Conservation (phyloP, 2,888 invertebrate species). For the Serrognathus titanus region DNA sequence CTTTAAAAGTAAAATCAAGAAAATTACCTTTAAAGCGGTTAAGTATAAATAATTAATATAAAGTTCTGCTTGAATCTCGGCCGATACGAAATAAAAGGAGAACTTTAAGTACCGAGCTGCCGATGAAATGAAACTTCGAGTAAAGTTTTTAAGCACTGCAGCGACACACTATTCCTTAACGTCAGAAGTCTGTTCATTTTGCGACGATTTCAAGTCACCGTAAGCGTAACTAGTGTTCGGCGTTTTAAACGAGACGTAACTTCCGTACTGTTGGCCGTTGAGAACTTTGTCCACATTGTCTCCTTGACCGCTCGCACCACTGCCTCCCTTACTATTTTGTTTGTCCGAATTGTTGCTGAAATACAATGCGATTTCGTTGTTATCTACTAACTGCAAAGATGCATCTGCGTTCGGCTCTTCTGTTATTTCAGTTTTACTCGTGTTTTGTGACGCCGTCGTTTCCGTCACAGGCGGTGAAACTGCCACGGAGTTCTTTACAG, state of each 20-base stretch:
- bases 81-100: too few relatives aligned
- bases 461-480: slow-evolving; percentile 43
- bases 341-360: slow-evolving; percentile 44
- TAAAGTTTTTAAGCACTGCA: background rate
- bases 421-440: slow-evolving; percentile 7
- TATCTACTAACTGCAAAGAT: slow-evolving; percentile 49
- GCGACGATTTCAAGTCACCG: slow-evolving; percentile 19
- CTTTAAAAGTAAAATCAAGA: too few relatives aligned
- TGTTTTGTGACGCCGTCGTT: slow-evolving; percentile 1
- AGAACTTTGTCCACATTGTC: slow-evolving; percentile 22
- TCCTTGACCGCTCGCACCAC: slow-evolving; percentile 14
- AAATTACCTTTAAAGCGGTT: too few relatives aligned
- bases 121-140: background rate
- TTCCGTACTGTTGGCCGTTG: slow-evolving; percentile 30
- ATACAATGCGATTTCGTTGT: slow-evolving; percentile 60
- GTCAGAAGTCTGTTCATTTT: slow-evolving; percentile 2
- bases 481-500: slow-evolving; percentile 49
- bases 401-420: slow-evolving; percentile 3
- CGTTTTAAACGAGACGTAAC: slow-evolving; percentile 37
- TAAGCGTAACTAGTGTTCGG: slow-evolving; percentile 33
- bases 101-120: too few relatives aligned
- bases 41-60: too few relatives aligned
- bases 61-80: too few relatives aligned
- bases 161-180: background rate
- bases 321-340: slow-evolving; percentile 16